A percentile compares a stretch with the other conserved stretches of the same genome.
These are phyloP conservation scores for Cichladusa arquata DNA, from an alignment of 2,113 vertebrate species.

Conservation along the genomic window DNA sequence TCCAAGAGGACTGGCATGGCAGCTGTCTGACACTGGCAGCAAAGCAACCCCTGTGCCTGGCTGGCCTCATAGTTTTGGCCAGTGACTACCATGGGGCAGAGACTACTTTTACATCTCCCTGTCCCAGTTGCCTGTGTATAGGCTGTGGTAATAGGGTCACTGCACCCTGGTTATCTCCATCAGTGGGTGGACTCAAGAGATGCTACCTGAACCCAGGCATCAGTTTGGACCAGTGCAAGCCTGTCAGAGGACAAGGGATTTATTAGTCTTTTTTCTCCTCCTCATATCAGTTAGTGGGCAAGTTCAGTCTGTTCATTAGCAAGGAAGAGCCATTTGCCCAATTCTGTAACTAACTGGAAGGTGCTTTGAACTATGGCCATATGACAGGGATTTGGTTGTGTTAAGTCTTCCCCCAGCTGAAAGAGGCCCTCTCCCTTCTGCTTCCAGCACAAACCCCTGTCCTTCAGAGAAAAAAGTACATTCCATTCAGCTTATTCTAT, in stretches of 20 bases:
- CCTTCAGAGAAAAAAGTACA: not conserved
- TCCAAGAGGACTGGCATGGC: not conserved
- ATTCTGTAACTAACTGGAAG: not conserved
- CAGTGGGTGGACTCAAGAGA: not conserved
- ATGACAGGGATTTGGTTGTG: not conserved
- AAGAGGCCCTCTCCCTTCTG: not conserved
- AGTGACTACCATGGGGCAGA: not conserved
- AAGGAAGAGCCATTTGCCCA: not conserved
- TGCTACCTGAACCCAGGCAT: not conserved
- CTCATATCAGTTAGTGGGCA: not conserved
- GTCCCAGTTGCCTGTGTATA: not conserved
- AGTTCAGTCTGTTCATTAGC: not conserved
- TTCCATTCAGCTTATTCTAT: not conserved
- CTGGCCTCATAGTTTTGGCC: not conserved
- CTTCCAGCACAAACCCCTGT: not conserved
- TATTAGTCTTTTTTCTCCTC: not conserved
- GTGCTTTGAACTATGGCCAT: not conserved
- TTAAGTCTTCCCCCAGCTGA: not conserved
- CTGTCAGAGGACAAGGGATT: not conserved
- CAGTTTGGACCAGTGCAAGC: not conserved
- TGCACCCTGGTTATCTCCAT: not conserved
- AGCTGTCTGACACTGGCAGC: not conserved
- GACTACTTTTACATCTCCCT: not conserved
- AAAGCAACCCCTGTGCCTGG: not conserved
- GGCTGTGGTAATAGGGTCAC: not conserved